Conservation (phyloP, 1,140 invertebrate genomes). For the Drosophila guanche region DNA sequence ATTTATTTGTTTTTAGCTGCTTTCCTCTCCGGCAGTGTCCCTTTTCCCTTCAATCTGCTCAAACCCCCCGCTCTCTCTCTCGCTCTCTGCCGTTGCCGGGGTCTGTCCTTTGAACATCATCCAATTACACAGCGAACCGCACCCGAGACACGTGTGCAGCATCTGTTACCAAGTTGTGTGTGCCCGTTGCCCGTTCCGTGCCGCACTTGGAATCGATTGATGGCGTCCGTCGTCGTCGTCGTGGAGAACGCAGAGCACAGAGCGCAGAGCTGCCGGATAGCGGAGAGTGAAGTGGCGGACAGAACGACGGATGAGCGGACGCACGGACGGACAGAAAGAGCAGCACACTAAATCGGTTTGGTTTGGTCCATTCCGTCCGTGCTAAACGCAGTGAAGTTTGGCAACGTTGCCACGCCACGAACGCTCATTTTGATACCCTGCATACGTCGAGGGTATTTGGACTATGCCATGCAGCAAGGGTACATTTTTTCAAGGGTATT, state of each 20-base stretch:
- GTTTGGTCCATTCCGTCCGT: slow-evolving; percentile 9
- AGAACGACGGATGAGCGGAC: too few species aligned
- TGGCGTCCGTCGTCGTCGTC: slow-evolving; percentile 13
- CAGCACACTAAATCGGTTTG: slow-evolving; percentile 42
- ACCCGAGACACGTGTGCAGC: slow-evolving; percentile 75
- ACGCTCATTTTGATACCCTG: too few species aligned
- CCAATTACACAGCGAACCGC: slow-evolving; percentile 71
- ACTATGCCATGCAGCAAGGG: background rate
- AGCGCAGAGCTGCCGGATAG: slow-evolving; percentile 21
- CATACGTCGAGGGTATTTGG: too few species aligned
- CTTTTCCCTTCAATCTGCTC: background rate
- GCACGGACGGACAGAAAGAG: background rate
- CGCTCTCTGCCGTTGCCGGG: background rate
- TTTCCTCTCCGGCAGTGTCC: background rate
- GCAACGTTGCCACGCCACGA: slow-evolving; percentile 45
- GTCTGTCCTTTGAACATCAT: slow-evolving; percentile 59
- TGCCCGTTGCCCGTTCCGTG: slow-evolving; percentile 46
- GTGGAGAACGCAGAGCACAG: background rate
- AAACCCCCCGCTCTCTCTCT: background rate
- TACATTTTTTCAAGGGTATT: background rate
- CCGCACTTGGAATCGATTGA: slow-evolving; percentile 58
- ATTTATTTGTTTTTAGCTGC: slow-evolving; percentile 73
- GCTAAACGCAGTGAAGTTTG: slow-evolving; percentile 61
- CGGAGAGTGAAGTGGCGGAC: background rate
- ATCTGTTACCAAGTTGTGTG: slow-evolving; percentile 72